Conservation (phyloP, 2,113 vertebrate species). For the Siphamia tubifer region DNA sequence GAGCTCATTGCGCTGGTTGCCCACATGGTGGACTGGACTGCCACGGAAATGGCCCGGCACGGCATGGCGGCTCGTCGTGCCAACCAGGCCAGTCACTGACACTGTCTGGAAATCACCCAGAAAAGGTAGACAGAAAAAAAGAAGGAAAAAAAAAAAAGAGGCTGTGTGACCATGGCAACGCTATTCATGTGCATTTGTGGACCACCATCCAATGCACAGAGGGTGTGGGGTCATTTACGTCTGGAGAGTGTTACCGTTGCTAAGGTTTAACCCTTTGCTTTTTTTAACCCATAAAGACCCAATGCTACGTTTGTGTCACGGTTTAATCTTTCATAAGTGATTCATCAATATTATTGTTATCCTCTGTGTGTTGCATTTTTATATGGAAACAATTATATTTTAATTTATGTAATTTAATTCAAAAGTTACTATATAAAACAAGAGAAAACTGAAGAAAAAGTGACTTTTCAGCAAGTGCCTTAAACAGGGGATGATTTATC, state of each 20-base stretch:
- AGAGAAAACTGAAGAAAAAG: no score
- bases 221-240: background rate
- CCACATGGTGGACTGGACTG: slow-evolving; percentile 30
- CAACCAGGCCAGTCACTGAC: slow-evolving; percentile 65
- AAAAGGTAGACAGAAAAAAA: slow-evolving; percentile 48
- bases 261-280: no score
- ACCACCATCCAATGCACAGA: background rate
- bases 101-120: slow-evolving; percentile 59
- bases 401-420: no score
- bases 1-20: slow-evolving; percentile 36
- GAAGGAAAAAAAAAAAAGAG: slow-evolving; percentile 1
- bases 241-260: background rate
- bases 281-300: no score
- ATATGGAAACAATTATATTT: no score
- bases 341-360: no score
- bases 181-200: slow-evolving; percentile 17
- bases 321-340: no score
- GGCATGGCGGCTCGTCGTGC: slow-evolving; percentile 38
- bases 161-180: slow-evolving; percentile 55
- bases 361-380: no score
- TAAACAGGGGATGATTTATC: no score
- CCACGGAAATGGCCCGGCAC: slow-evolving; percentile 47
- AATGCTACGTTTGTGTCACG: no score
- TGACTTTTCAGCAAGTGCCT: no score
- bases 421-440: no score